A percentile compares a stretch with the other conserved stretches of the same genome.
phyloP scores from a whole-genome alignment of 2,888 invertebrate species.

The Heliconius sara region DNA sequence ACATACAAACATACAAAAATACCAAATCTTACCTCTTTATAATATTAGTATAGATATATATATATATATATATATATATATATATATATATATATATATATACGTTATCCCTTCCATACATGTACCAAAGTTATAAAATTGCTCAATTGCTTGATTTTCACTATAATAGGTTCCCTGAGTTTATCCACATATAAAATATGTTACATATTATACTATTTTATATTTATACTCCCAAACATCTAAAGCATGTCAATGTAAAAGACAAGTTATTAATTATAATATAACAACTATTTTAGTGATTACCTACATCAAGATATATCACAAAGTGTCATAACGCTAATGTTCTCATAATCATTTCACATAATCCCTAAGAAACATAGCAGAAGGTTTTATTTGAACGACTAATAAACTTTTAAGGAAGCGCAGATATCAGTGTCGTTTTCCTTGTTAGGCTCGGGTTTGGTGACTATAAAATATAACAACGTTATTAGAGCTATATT shows the following conservation, averaged over 20 bases:
- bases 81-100: too few species aligned
- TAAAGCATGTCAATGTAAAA: neutral
- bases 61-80: too few species aligned
- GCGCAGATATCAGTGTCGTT: neutral
- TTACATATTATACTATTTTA: neutral
- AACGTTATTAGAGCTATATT: neutral
- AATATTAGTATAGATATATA: too few species aligned
- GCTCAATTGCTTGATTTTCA: neutral
- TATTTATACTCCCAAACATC: neutral
- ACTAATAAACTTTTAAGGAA: slow-evolving; percentile 7
- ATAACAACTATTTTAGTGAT: neutral
- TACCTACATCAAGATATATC: neutral
- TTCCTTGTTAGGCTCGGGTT: neutral
- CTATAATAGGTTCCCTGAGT: neutral
- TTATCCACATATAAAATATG: neutral
- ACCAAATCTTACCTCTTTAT: too few species aligned
- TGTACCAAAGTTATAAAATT: too few species aligned
- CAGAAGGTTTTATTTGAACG: neutral
- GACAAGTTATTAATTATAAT: neutral
- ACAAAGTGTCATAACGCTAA: neutral
- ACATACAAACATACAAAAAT: too few species aligned
- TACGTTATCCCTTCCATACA: too few species aligned
- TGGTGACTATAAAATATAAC: slow-evolving; percentile 4
- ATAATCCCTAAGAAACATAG: neutral
- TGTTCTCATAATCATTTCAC: neutral